Conservation (phyloP, 1,140 invertebrate genomes). For the Muscidifurax raptorellus region DNA sequence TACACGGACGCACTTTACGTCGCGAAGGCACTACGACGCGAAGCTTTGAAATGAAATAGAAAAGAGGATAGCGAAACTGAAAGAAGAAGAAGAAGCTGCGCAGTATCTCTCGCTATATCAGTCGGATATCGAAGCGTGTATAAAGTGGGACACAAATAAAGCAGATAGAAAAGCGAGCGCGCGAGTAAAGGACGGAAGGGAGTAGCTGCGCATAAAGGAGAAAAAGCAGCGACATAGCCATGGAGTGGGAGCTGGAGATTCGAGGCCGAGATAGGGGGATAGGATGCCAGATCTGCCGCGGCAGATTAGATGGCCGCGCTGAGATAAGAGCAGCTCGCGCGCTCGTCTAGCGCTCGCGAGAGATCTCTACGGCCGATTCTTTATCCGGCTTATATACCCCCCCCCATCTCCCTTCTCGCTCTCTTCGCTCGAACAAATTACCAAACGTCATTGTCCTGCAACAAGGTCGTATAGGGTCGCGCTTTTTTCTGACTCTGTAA, state of each 20-base stretch:
- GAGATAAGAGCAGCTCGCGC: conserved; percentile 58
- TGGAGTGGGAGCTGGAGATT: conserved; percentile 54
- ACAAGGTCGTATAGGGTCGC: conserved; percentile 31
- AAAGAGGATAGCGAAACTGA: neutral
- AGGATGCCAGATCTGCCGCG: conserved; percentile 69
- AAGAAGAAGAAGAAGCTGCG: conserved; percentile 3
- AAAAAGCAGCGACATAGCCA: conserved; percentile 12
- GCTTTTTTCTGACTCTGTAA: neutral
- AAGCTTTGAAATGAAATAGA: neutral
- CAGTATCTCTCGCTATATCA: conserved; percentile 65
- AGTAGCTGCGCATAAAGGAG: conserved; percentile 20
- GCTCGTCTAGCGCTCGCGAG: conserved; percentile 49
- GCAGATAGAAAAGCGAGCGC: conserved; percentile 30
- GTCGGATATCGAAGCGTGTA: conserved; percentile 66
- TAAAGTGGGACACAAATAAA: conserved; percentile 46
- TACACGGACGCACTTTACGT: too few species aligned
- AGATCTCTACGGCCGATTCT: conserved; percentile 30
- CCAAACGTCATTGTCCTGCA: conserved; percentile 63
- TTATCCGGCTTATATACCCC: conserved; percentile 30
- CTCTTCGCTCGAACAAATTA: conserved; percentile 61
- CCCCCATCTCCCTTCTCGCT: conserved; percentile 29
- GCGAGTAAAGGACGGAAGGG: conserved; percentile 37
- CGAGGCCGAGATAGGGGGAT: conserved; percentile 63
- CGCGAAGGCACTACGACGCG: too few species aligned
- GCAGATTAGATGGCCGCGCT: conserved; percentile 66